phyloP scores from a whole-genome alignment of 1,140 invertebrate genomes.

The Papilio xuthus region DNA sequence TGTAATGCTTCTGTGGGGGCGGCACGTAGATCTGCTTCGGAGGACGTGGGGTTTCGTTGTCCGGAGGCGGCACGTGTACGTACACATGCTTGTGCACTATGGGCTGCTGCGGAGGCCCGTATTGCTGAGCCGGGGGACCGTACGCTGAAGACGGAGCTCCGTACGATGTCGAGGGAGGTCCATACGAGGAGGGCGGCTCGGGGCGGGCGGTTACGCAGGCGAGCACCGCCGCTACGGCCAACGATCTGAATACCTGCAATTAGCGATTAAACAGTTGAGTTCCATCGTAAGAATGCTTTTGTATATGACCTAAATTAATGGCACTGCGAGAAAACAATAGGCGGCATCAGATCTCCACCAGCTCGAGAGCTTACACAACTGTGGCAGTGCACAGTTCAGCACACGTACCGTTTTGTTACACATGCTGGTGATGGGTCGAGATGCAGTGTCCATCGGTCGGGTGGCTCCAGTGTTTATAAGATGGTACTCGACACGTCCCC shows the following conservation, averaged over 20 bases:
- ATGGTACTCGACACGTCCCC: slow-evolving; percentile 67
- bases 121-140: slow-evolving; percentile 84
- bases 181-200: slow-evolving; percentile 73
- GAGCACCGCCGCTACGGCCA: slow-evolving; percentile 64
- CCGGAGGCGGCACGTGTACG: slow-evolving; percentile 92
- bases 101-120: slow-evolving; percentile 88
- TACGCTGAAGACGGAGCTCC: slow-evolving; percentile 70
- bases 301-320: not conserved
- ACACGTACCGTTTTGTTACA: slow-evolving; percentile 74
- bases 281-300: not conserved
- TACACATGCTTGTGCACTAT: slow-evolving; percentile 93
- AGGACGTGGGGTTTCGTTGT: slow-evolving; percentile 87
- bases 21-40: slow-evolving; percentile 84
- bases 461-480: slow-evolving; percentile 76
- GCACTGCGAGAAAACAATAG: slow-evolving; percentile 21
- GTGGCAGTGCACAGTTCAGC: not conserved
- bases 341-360: slow-evolving; percentile 11
- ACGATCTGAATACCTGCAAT: slow-evolving; percentile 67
- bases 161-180: slow-evolving; percentile 68
- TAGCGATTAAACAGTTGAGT: slow-evolving; percentile 6
- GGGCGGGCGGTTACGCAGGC: slow-evolving; percentile 69
- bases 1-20: slow-evolving; percentile 93
- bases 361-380: slow-evolving; percentile 1
- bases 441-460: slow-evolving; percentile 72
- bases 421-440: slow-evolving; percentile 66